Evolutionary conservation across 2,113 vertebrate species (phyloP).

Genomic region (Calonectris borealis): DNA sequence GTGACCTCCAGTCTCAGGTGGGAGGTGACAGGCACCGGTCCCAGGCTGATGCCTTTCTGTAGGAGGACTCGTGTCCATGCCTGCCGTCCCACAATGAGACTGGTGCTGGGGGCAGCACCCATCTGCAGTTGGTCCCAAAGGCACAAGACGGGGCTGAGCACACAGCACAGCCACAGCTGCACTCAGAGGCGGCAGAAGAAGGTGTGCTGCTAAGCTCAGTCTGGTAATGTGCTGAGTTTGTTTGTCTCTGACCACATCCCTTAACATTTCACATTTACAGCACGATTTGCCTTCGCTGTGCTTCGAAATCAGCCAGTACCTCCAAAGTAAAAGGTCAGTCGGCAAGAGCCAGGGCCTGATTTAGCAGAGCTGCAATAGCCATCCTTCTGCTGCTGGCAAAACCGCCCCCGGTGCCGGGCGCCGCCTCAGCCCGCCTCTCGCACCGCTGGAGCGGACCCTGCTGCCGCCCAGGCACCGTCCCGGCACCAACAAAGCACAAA

Average conservation of each 20-base stretch:
- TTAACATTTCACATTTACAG: neutral
- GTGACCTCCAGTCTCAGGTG: neutral
- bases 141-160: neutral
- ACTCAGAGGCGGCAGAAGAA: neutral
- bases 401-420: rapidly evolving
- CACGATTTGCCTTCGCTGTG: neutral
- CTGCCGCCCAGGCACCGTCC: neutral
- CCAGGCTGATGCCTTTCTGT: neutral
- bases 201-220: neutral
- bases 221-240: neutral
- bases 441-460: neutral
- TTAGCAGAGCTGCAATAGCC: neutral
- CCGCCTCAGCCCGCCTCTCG: rapidly evolving
- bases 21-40: neutral
- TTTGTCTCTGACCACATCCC: neutral
- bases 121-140: too few species aligned
- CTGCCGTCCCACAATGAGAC: neutral
- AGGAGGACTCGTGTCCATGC: neutral
- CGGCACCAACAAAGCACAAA: neutral
- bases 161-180: neutral
- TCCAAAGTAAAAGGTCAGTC: neutral
- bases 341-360: neutral
- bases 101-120: neutral
- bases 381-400: neutral
- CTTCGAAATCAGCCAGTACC: neutral